Percentiles rank a stretch among this genome's conserved stretches.
Evolutionary conservation across 2,113 vertebrate genomes (phyloP).

Genomic region (Corythornis cristatus): DNA sequence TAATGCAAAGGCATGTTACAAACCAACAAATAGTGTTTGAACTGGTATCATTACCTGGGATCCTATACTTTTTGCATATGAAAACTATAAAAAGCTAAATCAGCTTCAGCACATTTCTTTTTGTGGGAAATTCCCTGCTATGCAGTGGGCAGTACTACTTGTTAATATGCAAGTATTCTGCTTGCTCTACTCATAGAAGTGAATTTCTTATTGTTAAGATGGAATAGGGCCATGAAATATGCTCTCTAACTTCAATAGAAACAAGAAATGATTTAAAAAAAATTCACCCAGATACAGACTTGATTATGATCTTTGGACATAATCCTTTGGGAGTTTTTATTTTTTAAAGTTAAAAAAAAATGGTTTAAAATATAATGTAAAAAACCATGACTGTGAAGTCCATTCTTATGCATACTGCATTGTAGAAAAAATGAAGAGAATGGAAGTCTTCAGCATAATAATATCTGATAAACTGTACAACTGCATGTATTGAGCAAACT

Average conservation of each 20-base stretch:
- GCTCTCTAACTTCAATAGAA: neutral
- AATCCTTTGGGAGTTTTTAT: neutral
- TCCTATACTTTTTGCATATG: neutral
- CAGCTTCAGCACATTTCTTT: neutral
- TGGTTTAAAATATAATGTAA: neutral
- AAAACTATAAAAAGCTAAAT: neutral
- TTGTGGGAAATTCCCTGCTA: neutral
- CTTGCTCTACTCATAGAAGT: neutral
- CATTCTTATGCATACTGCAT: neutral
- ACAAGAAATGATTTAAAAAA: neutral
- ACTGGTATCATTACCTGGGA: neutral
- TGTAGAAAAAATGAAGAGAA: neutral
- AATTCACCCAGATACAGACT: neutral
- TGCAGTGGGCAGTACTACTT: neutral
- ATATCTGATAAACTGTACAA: constrained; percentile 25
- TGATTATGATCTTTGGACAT: constrained; percentile 17
- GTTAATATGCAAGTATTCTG: neutral
- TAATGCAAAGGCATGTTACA: neutral
- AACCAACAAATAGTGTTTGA: neutral
- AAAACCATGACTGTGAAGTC: neutral
- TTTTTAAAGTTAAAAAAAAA: constrained; percentile 32
- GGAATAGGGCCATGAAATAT: neutral
- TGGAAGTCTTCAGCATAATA: constrained; percentile 17
- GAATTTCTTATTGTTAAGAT: neutral
- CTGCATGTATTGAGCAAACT: constrained; percentile 10